Conservation (phyloP, 2,888 invertebrate genomes). For the Caenorhabditis angaria region DNA sequence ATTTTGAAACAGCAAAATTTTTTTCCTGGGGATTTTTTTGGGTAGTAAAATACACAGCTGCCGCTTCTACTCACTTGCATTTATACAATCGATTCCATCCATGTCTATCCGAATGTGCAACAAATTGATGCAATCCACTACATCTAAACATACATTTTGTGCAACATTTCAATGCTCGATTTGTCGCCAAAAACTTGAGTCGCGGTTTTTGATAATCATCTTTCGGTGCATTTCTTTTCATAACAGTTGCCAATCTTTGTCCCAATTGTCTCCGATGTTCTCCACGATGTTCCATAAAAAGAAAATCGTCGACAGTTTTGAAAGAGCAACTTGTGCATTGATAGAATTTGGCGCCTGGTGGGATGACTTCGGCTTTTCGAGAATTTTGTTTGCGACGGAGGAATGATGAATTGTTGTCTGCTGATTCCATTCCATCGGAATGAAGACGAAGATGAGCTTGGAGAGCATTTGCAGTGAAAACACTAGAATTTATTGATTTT, state of each 20-base stretch:
- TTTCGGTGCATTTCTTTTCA: conserved; percentile 52
- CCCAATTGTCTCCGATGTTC: conserved; percentile 53
- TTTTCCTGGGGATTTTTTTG: too few species aligned
- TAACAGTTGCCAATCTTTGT: conserved; percentile 49
- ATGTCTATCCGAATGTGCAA: conserved; percentile 58
- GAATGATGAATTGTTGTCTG: neutral
- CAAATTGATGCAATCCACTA: conserved; percentile 41
- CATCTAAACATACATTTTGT: conserved; percentile 56
- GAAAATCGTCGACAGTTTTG: conserved; percentile 36
- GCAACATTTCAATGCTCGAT: conserved; percentile 21
- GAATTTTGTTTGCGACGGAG: neutral
- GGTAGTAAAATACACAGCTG: too few species aligned
- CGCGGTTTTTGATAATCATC: conserved; percentile 36
- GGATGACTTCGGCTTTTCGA: conserved; percentile 22
- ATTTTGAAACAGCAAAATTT: too few species aligned
- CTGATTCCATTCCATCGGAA: neutral
- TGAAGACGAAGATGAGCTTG: conserved; percentile 10
- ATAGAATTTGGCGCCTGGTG: conserved; percentile 45
- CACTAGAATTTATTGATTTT: neutral
- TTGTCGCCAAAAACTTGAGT: conserved; percentile 17
- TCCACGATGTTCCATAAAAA: conserved; percentile 47
- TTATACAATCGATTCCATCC: conserved; percentile 34
- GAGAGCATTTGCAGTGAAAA: conserved; percentile 4
- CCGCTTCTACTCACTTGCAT: conserved; percentile 31
- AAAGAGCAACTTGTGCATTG: conserved; percentile 55